Conservation (phyloP, 2,113 vertebrate genomes). For the Bufo bufo region DNA sequence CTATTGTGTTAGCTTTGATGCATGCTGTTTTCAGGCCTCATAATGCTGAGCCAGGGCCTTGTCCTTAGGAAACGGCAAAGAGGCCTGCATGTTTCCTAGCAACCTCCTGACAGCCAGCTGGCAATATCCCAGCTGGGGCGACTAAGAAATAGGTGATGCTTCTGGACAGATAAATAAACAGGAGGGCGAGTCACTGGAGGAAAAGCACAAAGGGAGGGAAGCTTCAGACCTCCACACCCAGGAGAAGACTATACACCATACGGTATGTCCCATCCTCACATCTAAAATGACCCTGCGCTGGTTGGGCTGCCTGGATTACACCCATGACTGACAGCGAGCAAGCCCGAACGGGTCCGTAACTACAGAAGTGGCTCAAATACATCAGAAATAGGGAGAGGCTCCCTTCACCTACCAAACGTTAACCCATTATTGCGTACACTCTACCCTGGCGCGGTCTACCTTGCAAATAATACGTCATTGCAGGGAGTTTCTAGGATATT, state of each 20-base stretch:
- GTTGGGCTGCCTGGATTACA: conserved; percentile 1
- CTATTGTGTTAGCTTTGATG: conserved; percentile 34
- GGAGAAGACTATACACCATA: background rate
- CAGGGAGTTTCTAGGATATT: too few relatives aligned
- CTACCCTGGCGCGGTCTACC: background rate
- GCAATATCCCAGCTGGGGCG: conserved; percentile 57
- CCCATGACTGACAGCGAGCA: conserved; percentile 2
- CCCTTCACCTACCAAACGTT: background rate
- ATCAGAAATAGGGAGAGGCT: conserved; percentile 19
- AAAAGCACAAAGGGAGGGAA: background rate
- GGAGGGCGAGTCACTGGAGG: conserved; percentile 25
- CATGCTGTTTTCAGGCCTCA: conserved; percentile 26
- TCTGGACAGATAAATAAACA: conserved; percentile 42
- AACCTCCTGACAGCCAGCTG: conserved; percentile 63
- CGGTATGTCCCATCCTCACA: background rate
- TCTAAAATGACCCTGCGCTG: conserved; percentile 20
- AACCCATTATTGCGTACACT: background rate
- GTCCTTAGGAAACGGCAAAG: conserved; percentile 59
- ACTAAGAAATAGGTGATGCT: conserved; percentile 32
- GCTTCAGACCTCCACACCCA: background rate
- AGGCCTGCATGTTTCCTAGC: conserved; percentile 64
- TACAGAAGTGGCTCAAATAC: conserved; percentile 2
- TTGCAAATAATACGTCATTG: too few relatives aligned
- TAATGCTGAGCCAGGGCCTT: conserved; percentile 50
- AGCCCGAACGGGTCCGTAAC: conserved; percentile 16